Base-by-base conservation (phyloP, 92 coral and sea anemone genomes). In the Desmophyllum pertusum region DNA sequence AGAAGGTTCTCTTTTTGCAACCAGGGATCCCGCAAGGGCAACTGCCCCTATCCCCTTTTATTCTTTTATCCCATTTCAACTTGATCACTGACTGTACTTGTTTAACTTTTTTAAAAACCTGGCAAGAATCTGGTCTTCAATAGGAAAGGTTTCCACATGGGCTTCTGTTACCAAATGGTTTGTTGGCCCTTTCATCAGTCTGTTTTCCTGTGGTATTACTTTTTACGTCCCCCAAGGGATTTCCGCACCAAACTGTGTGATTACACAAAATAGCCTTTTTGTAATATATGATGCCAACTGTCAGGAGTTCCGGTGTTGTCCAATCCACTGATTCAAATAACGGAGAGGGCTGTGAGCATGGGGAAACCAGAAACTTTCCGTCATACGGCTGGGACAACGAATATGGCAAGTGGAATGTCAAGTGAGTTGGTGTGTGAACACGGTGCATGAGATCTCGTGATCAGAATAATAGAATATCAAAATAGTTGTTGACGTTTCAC, bases 311-410 rank as follows among this genome's bases (percentile, higher is more conserved):
- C 94, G 6, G 92, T 85, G 51, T 71, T 64, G 59, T 52, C 84
- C 68, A 88, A 91, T 75, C 79, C 92, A 15, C 63, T 91, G 89
- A 52, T 91, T 21, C 68, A 85, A 51, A 88, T 85, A 31, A 64
- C 83, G 13, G 88, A 84, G 64, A 80, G 52, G 57, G 78, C 77
- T 55, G 85, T 91, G 87, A 85, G 85, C 35, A 36, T 91, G 59
- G 94, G 94, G 40, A 91, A 91, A 79, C 94, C 94, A 76, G 81
- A 80, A 90, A 91, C 88, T 91, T 91, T 76, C 94, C 94, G 4
- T 91, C 94, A 4, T 91, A 91, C 81, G 94, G 94, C 78, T 91
- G 94, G 94, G 94, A 91, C 83, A 91, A 91, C 75, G 94, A 91
- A 75, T 91, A 91, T 45, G 94, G 94, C 23, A 59, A 81, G 33